Conservation (phyloP, 1,140 invertebrate species). For the Zaprionus vittiger region DNA sequence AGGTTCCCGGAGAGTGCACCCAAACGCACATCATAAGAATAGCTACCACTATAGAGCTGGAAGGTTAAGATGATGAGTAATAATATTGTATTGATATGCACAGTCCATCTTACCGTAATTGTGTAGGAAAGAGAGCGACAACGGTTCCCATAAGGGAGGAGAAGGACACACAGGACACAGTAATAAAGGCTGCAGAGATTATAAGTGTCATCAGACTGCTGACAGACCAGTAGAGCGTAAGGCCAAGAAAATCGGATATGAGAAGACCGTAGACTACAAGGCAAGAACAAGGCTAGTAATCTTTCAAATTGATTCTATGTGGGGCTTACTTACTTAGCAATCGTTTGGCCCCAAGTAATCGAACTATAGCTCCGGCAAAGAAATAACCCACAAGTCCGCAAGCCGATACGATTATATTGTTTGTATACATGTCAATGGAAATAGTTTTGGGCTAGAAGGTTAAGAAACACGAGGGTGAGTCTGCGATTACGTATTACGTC, state of each 20-base stretch:
- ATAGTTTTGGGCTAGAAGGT: slow-evolving; percentile 54
- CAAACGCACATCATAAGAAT: slow-evolving; percentile 75
- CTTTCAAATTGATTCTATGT: not conserved
- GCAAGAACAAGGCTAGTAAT: not conserved
- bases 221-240: slow-evolving; percentile 85
- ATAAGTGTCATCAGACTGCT: slow-evolving; percentile 74
- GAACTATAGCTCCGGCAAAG: slow-evolving; percentile 84
- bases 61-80: not conserved
- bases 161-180: slow-evolving; percentile 65
- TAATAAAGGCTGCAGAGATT: slow-evolving; percentile 67
- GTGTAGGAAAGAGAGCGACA: slow-evolving; percentile 74
- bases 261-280: slow-evolving; percentile 80
- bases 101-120: slow-evolving; percentile 61
- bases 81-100: not conserved
- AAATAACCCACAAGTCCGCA: slow-evolving; percentile 85
- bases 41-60: slow-evolving; percentile 71
- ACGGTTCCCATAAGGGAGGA: slow-evolving; percentile 73
- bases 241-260: slow-evolving; percentile 75
- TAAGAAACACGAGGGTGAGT: not conserved
- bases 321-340: slow-evolving; percentile 73
- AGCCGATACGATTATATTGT: slow-evolving; percentile 85
- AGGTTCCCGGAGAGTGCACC: slow-evolving; percentile 79
- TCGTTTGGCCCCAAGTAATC: slow-evolving; percentile 85
- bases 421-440: slow-evolving; percentile 85
- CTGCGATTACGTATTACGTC: not conserved